Conservation (phyloP, 2,888 invertebrate genomes). For the Chalcosyrphus nemorum region DNA sequence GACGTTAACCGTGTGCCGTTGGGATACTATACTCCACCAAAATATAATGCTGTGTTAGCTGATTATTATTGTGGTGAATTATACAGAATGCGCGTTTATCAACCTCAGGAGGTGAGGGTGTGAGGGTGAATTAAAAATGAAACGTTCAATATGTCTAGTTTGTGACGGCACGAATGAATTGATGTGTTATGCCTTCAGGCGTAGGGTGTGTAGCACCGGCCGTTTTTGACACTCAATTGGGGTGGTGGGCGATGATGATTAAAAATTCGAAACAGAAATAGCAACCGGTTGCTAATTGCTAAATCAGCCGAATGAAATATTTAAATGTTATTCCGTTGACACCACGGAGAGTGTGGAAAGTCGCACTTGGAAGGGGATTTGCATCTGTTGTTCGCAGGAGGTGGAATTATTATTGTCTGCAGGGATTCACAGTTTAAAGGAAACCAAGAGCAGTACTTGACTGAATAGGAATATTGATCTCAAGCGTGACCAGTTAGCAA, state of each 20-base stretch:
- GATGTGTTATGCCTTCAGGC: neutral
- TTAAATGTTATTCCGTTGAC: conserved; percentile 24
- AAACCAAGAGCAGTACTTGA: no score
- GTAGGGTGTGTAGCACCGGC: conserved; percentile 7
- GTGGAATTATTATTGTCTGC: no score
- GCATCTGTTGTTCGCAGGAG: no score
- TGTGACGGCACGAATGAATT: conserved; percentile 38
- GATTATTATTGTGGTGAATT: conserved; percentile 67
- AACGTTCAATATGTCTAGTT: conserved; percentile 65
- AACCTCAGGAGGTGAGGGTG: neutral
- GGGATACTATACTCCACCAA: conserved; percentile 28
- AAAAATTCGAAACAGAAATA: conserved; percentile 24
- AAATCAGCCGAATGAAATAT: conserved; percentile 40
- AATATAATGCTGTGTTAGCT: conserved; percentile 67
- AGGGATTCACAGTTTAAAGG: no score
- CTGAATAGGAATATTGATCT: no score
- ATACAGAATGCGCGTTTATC: conserved; percentile 52
- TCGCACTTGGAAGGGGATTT: neutral
- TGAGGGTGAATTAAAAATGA: conserved; percentile 49
- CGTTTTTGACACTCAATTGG: conserved; percentile 35
- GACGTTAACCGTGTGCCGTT: conserved; percentile 6
- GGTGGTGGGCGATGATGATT: conserved; percentile 35
- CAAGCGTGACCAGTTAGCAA: no score
- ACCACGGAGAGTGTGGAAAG: conserved; percentile 12
- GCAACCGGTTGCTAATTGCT: conserved; percentile 63